phyloP scores from a whole-genome alignment of 2,888 invertebrate species.

The Hirtodrosophila cameraria region DNA sequence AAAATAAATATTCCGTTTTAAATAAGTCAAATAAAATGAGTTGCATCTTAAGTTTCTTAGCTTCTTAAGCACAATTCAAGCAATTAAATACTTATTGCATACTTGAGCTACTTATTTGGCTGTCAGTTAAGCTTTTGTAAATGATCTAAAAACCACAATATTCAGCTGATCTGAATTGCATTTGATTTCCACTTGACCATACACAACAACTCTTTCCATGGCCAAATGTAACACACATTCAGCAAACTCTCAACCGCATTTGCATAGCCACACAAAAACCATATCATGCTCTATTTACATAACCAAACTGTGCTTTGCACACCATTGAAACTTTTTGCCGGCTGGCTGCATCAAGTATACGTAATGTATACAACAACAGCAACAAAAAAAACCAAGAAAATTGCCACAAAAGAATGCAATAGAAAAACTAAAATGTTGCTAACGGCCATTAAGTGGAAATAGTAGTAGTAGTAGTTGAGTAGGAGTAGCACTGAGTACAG shows the following conservation, averaged over 20 bases:
- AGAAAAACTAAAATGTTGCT: slow-evolving; percentile 47
- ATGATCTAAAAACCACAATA: slow-evolving; percentile 14
- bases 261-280: slow-evolving; percentile 50
- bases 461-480: too few relatives aligned
- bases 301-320: slow-evolving; percentile 52
- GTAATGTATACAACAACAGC: slow-evolving; percentile 38
- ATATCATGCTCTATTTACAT: slow-evolving; percentile 57
- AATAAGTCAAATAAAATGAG: too few relatives aligned
- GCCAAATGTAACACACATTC: background rate
- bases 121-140: slow-evolving; percentile 10
- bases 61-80: background rate
- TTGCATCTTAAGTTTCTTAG: too few relatives aligned
- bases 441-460: slow-evolving; percentile 59
- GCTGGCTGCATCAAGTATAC: slow-evolving; percentile 47
- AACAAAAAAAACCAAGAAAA: slow-evolving; percentile 12
- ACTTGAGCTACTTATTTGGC: slow-evolving; percentile 1
- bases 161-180: slow-evolving; percentile 35
- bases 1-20: too few relatives aligned
- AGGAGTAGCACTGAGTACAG: slow-evolving; percentile 23
- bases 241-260: slow-evolving; percentile 31
- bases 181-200: slow-evolving; percentile 49
- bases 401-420: slow-evolving; percentile 29
- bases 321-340: slow-evolving; percentile 48
- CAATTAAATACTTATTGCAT: background rate
- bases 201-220: slow-evolving; percentile 5